Conservation (phyloP, 2,888 invertebrate genomes). For the Bimastos eiseni region DNA sequence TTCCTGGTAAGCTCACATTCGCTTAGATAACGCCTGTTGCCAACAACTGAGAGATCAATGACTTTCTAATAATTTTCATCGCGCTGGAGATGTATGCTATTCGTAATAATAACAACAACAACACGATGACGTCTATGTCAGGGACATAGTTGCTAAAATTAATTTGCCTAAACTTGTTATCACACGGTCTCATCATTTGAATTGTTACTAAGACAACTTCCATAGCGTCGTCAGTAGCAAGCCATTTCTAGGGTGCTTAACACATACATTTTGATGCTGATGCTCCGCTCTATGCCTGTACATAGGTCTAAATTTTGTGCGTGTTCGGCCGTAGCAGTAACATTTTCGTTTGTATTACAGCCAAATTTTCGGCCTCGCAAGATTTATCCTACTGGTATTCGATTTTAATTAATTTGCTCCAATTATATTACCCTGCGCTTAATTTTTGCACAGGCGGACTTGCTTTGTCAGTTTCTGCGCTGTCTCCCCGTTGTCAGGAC, state of each 20-base stretch:
- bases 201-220: no score
- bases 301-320: no score
- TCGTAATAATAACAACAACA: no score
- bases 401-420: neutral
- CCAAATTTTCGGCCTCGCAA: neutral
- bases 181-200: no score
- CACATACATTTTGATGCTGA: no score
- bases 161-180: no score
- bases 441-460: neutral
- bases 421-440: neutral
- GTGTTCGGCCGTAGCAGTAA: no score
- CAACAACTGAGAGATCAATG: neutral
- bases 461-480: constrained; percentile 50
- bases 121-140: no score
- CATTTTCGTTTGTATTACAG: neutral
- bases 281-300: no score
- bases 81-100: neutral
- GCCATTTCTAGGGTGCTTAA: neutral
- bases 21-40: neutral
- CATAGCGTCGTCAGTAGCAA: no score
- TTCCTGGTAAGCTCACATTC: constrained; percentile 33
- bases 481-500: constrained; percentile 59
- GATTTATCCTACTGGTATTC: no score
- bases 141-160: no score
- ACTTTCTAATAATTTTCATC: neutral